Percentiles rank a stretch among this genome's conserved stretches.
These are phyloP conservation scores for Coilia nasus DNA, from an alignment of 2,797 vertebrate genomes.

Conservation along the genomic window DNA sequence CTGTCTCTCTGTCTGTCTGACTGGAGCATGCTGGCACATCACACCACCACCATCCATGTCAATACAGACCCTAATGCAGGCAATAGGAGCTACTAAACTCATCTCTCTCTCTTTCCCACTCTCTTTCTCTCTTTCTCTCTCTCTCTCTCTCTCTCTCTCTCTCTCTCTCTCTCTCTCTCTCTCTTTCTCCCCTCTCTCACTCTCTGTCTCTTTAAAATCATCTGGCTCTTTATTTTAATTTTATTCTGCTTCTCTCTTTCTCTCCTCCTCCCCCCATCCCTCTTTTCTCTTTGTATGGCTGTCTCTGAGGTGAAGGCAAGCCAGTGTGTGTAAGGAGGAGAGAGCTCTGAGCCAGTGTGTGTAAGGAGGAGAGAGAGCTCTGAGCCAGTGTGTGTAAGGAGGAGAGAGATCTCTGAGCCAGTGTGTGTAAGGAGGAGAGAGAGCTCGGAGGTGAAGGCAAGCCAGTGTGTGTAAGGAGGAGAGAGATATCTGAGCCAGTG, in stretches of 20 bases:
- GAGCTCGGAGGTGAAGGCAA: conserved; percentile 38
- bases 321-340: background rate
- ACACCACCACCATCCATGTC: conserved; percentile 42
- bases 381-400: no score
- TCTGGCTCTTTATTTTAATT: no score
- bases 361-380: conserved; percentile 53
- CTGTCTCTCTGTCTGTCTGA: conserved; percentile 26
- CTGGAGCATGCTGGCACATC: background rate
- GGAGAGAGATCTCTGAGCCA: no score
- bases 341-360: background rate
- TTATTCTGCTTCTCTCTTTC: no score
- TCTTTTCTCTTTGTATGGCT: background rate
- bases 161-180: background rate
- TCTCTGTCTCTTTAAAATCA: no score
- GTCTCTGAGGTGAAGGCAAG: conserved; percentile 37
- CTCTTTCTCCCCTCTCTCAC: no score
- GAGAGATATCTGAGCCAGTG: no score
- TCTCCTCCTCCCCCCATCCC: no score
- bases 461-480: no score
- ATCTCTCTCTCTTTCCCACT: conserved; percentile 49
- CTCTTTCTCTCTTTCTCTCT: background rate
- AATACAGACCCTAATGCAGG: conserved; percentile 67
- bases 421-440: no score
- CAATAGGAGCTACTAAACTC: conserved; percentile 58
- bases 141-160: background rate